Conservation (phyloP, 64 coral and sea anemone genomes). For the Anthopleura sola region DNA sequence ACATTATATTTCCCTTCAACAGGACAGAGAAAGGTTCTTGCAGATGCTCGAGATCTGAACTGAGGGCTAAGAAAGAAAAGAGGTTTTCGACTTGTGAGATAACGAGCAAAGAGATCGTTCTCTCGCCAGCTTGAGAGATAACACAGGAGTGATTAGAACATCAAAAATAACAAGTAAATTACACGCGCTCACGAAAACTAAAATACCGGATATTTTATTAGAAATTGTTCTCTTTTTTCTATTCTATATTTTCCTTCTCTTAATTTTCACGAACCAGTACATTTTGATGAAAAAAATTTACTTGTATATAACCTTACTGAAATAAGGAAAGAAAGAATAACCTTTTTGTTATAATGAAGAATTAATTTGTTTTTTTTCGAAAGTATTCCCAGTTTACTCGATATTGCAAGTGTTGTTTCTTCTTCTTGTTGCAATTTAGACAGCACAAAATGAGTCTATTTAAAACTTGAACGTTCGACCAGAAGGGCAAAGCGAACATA, state of each 20-base stretch:
- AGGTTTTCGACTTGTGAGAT: neutral
- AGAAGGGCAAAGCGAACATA: neutral
- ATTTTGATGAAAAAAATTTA: neutral
- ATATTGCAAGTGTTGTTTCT: too few relatives aligned
- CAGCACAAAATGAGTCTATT: neutral
- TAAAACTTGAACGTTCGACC: neutral
- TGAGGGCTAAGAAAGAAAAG: neutral
- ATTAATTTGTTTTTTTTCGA: neutral
- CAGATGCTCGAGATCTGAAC: neutral
- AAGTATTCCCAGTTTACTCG: too few relatives aligned
- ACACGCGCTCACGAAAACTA: neutral
- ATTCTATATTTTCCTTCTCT: neutral
- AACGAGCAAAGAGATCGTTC: neutral
- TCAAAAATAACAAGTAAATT: neutral
- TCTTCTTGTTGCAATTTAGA: too few relatives aligned
- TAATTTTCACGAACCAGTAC: neutral
- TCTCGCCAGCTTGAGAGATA: constrained; percentile 3
- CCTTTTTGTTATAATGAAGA: neutral
- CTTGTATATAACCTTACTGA: neutral
- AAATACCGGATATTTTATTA: neutral
- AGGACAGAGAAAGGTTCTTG: neutral
- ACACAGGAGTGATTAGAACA: neutral
- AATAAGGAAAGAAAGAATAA: neutral
- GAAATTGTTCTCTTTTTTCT: neutral
- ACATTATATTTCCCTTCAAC: neutral